Evolutionary conservation across 2,888 invertebrate species (phyloP), one percentile per base, ranked within the genome.

Genomic region (Tethea ocularis): DNA sequence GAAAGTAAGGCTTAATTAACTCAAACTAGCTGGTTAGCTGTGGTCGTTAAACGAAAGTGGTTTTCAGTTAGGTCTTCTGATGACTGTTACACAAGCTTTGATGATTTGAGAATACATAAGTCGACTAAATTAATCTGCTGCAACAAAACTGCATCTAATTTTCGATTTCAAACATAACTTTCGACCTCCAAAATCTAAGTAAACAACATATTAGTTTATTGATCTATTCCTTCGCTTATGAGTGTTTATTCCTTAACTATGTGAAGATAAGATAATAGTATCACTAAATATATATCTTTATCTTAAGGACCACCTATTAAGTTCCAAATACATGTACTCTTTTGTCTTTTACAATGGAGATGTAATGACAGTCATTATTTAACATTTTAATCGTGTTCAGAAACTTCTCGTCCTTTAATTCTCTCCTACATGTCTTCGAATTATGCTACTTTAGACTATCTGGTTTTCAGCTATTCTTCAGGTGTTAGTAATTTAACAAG

Each of bases 1-100:
- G 26, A 51, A 26, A 56, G 46, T 29, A 51, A 46, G 38, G 26
- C 17, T 56, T 36, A 24, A 10, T 51, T 36, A n/a, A 54, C 51
- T 51, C 46, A 17, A 10, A n/a, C 17, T 46, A 20, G 46, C 46
- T 20, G 46, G 46, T 20, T 7, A 17, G 41, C 20, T 17, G 20
- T 15, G 8, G 46, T 46, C 46, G 46, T 20, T n/a, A 46, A 46
- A 46, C 46, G 46, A 46, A 46, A 46, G 46, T 46, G 46, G 46
- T 46, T 46, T 38, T 20, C n/a, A 46, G 17, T 41, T 17, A 20
- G 15, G 41, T 17, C 46, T 46, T 20, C 17, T n/a, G 46, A 20
- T 46, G 5, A 38, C 15, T 46, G 20, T 15, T 20, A 46, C 20
- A 46, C 46, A 46, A 46, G 46, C 8, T 17, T 17, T 41, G 41